Conservation (phyloP, 1,140 invertebrate species). For the Pantala flavescens region DNA sequence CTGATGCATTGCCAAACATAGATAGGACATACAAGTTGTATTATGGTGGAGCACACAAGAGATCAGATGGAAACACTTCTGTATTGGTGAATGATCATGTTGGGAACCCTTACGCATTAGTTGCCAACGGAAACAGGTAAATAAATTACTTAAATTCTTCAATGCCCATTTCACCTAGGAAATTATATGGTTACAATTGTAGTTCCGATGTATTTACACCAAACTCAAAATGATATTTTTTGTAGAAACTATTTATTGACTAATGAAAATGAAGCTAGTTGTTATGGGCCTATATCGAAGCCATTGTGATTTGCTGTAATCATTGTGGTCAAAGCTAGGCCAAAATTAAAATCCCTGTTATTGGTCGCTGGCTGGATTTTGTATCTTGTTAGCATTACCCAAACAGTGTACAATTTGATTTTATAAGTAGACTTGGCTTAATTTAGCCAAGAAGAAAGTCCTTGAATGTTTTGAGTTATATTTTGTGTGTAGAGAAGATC, state of each 20-base stretch:
- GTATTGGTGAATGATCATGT: conserved; percentile 27
- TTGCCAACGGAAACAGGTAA: conserved; percentile 33
- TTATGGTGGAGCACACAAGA: conserved; percentile 41
- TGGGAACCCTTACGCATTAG: conserved; percentile 33
- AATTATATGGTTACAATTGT: too few relatives aligned
- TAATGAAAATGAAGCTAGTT: too few relatives aligned
- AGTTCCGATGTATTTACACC: too few relatives aligned
- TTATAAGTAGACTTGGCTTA: too few relatives aligned
- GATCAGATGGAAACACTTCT: conserved; percentile 38
- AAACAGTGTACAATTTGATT: background rate
- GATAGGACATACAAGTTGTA: conserved; percentile 42
- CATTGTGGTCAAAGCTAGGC: background rate
- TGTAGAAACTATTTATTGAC: too few relatives aligned
- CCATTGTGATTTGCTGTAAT: background rate
- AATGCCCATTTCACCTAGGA: background rate
- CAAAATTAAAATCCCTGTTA: background rate
- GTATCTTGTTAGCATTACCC: background rate
- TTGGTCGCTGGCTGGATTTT: background rate
- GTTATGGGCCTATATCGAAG: background rate
- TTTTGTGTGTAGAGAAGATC: too few relatives aligned
- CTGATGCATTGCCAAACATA: conserved; percentile 23
- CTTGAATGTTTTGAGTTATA: too few relatives aligned
- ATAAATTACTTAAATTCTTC: too few relatives aligned
- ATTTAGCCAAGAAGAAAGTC: too few relatives aligned
- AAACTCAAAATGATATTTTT: too few relatives aligned